phyloP scores from a whole-genome alignment of 2,113 vertebrate species.

The Copsychus sechellarum region DNA sequence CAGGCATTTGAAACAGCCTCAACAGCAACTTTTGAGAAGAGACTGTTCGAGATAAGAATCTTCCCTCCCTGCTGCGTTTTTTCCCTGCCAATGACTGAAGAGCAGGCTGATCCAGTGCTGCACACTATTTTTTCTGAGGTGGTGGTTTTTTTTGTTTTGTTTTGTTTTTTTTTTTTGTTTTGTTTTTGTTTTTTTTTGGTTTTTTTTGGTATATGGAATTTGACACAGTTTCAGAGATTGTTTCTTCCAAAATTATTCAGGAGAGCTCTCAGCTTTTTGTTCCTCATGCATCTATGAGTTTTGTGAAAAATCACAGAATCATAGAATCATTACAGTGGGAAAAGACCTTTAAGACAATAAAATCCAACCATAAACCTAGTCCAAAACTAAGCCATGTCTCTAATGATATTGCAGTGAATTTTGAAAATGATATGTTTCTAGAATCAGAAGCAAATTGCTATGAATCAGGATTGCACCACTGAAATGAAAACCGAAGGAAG shows the following conservation, averaged over 20 bases:
- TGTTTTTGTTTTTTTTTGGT: background rate
- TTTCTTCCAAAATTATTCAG: background rate
- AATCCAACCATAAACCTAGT: background rate
- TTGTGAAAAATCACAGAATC: background rate
- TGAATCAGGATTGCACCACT: background rate
- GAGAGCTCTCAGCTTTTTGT: background rate
- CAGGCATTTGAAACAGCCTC: background rate
- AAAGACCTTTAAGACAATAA: background rate
- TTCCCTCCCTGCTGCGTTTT: background rate
- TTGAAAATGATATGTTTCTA: background rate
- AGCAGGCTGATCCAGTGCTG: background rate
- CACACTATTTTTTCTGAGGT: background rate
- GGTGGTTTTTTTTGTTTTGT: background rate
- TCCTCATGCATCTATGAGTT: background rate
- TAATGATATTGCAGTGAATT: background rate
- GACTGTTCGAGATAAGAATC: background rate
- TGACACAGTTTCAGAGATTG: background rate
- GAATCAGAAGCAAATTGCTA: background rate
- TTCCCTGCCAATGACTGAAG: background rate
- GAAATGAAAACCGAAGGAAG: background rate
- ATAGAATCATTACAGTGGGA: background rate
- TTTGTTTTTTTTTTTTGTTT: background rate
- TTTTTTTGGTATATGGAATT: background rate
- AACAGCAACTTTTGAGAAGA: background rate
- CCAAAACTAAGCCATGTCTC: background rate